phyloP scores from a whole-genome alignment of 1,140 invertebrate species.

The Lysiphlebus fabarum region DNA sequence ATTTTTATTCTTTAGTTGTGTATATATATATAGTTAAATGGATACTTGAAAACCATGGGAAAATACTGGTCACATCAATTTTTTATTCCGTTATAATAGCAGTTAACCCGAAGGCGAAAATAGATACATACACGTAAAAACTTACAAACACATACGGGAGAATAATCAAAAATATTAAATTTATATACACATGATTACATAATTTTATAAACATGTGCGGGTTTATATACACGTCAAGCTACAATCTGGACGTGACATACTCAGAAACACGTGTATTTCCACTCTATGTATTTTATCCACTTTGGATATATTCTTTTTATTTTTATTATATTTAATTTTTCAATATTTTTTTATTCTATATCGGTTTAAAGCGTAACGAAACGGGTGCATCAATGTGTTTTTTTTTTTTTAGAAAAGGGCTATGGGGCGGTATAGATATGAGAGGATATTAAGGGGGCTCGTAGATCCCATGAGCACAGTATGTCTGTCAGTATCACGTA shows the following conservation, averaged over 20 bases:
- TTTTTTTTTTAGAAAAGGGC: not conserved
- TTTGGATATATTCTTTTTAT: too few relatives aligned
- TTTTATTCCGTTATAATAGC: too few relatives aligned
- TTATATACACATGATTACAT: slow-evolving; percentile 14
- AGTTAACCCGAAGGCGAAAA: not conserved
- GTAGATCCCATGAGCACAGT: slow-evolving; percentile 15
- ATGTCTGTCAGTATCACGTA: slow-evolving; percentile 19
- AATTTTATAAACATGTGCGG: not conserved
- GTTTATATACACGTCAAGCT: slow-evolving; percentile 11
- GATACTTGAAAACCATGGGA: too few relatives aligned
- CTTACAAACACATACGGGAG: not conserved
- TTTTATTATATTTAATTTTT: slow-evolving; percentile 18
- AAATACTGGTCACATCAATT: too few relatives aligned
- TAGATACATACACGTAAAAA: not conserved
- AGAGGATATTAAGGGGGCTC: slow-evolving; percentile 7
- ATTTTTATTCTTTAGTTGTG: too few relatives aligned
- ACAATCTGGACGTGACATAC: slow-evolving; percentile 31
- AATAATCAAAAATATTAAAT: slow-evolving; percentile 7
- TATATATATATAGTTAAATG: too few relatives aligned
- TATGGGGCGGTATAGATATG: not conserved
- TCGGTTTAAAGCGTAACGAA: not conserved
- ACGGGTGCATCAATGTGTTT: too few relatives aligned
- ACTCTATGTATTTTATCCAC: not conserved
- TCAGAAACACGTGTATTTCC: slow-evolving; percentile 45
- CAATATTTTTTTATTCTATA: slow-evolving; percentile 26